Evolutionary conservation across 35 echinoderm and acorn worm genomes (phyloP).

Genomic region (Hemicentrotus pulcherrimus): DNA sequence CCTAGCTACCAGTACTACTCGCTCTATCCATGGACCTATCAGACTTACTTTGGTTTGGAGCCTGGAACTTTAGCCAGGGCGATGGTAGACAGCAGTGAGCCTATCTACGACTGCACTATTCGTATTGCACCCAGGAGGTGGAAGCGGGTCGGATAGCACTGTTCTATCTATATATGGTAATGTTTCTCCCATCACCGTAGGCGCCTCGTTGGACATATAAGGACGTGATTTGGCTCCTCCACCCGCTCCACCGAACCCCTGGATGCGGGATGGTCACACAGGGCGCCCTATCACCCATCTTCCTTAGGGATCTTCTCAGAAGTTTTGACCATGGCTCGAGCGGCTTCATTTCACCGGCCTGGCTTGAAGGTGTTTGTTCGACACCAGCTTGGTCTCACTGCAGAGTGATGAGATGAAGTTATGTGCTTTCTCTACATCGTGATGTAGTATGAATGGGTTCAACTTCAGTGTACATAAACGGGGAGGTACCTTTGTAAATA

Average conservation of each 20-base stretch:
- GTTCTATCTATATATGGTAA: constrained; percentile 2
- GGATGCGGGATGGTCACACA: neutral
- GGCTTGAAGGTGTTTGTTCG: neutral
- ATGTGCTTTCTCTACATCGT: neutral
- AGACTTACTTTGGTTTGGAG: neutral
- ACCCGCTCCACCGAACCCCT: neutral
- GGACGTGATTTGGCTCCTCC: neutral
- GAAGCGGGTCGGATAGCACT: constrained; percentile 6
- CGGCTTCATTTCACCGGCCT: neutral
- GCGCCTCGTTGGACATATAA: constrained; percentile 7
- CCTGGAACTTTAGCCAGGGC: neutral
- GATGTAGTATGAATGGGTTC: neutral
- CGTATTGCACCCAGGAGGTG: neutral
- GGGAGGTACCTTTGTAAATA: neutral
- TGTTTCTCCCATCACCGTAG: neutral
- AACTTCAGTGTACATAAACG: neutral
- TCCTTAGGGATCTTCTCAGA: constrained; percentile 9
- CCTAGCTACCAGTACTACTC: neutral
- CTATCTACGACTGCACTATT: neutral
- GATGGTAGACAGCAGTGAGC: neutral
- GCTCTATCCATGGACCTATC: neutral
- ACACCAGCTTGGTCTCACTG: neutral
- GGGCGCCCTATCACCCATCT: neutral
- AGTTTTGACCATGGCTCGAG: neutral
- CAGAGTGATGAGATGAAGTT: neutral